A percentile compares a stretch with the other conserved stretches of the same genome.
Evolutionary conservation across 2,888 invertebrate species (phyloP).

Genomic region (Microctonus aethiopoides): DNA sequence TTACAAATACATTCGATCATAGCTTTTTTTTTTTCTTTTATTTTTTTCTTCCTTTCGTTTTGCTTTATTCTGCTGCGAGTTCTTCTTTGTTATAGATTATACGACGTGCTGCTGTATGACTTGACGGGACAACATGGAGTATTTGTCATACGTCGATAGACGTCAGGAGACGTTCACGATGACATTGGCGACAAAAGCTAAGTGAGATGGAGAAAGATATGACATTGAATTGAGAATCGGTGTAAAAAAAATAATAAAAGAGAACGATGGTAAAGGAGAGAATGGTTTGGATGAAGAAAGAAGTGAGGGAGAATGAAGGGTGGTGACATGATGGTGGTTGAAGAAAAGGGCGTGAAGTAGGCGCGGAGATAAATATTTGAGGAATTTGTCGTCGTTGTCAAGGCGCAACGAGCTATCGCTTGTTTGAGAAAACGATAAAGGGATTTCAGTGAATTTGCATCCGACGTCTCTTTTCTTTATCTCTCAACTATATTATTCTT

Average conservation of each 20-base stretch:
- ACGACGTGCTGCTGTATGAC: too few species aligned
- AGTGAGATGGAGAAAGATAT: not conserved
- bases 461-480: conserved; percentile 26
- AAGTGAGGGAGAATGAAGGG: conserved; percentile 34
- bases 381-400: conserved; percentile 60
- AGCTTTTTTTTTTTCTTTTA: not conserved
- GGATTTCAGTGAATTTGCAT: conserved; percentile 62
- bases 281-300: conserved; percentile 35
- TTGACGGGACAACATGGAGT: conserved; percentile 35
- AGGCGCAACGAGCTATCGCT: conserved; percentile 54
- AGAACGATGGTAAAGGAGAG: conserved; percentile 6
- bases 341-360: conserved; percentile 39
- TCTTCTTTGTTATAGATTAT: not conserved
- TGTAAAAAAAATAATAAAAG: not conserved
- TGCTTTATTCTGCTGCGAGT: not conserved
- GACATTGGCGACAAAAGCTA: conserved; percentile 39
- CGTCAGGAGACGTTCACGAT: conserved; percentile 60
- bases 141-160: conserved; percentile 66
- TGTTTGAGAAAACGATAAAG: conserved; percentile 60
- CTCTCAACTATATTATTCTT: conserved; percentile 11
- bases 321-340: conserved; percentile 37
- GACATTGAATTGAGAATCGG: conserved; percentile 20
- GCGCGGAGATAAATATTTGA: conserved; percentile 65
- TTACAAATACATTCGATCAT: not conserved
- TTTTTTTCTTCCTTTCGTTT: not conserved